These are phyloP conservation scores for Rhineura floridana DNA, from an alignment of 2,113 vertebrate genomes.

Conservation along the genomic window DNA sequence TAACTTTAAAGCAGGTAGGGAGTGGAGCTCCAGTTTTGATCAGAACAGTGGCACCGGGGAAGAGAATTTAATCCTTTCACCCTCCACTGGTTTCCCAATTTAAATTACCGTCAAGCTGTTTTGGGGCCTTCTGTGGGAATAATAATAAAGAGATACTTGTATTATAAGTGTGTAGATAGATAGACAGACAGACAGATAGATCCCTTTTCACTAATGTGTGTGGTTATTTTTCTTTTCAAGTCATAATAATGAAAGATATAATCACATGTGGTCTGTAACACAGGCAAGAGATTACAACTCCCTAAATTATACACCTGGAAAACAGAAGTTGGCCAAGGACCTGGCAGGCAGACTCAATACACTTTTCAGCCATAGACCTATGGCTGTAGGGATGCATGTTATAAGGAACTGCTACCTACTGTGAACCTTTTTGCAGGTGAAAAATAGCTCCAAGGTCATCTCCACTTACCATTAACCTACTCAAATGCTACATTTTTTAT, in stretches of 20 bases:
- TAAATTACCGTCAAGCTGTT: neutral
- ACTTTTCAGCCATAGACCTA: neutral
- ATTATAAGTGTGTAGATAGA: neutral
- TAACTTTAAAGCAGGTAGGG: neutral
- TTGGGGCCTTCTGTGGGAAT: neutral
- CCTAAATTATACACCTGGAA: neutral
- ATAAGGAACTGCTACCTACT: neutral
- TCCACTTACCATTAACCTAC: slow-evolving; percentile 51
- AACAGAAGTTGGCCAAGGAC: too few species aligned
- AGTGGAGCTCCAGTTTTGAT: neutral
- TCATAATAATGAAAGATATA: neutral
- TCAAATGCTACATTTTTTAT: slow-evolving; percentile 32
- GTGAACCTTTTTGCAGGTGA: slow-evolving; percentile 7
- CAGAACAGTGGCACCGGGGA: neutral
- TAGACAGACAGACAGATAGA: neutral
- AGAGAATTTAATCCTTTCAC: neutral
- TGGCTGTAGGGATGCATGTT: neutral
- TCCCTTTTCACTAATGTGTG: neutral
- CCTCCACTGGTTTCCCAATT: neutral
- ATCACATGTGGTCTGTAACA: neutral
- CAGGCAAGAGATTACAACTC: neutral
- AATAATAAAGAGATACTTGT: neutral
- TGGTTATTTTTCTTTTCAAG: neutral
- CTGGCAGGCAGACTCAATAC: neutral
- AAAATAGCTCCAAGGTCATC: slow-evolving; percentile 35